Percentiles rank a stretch among this genome's conserved stretches.
Conservation (phyloP, 23 tunicate genomes). For the Halocynthia aurantium region DNA sequence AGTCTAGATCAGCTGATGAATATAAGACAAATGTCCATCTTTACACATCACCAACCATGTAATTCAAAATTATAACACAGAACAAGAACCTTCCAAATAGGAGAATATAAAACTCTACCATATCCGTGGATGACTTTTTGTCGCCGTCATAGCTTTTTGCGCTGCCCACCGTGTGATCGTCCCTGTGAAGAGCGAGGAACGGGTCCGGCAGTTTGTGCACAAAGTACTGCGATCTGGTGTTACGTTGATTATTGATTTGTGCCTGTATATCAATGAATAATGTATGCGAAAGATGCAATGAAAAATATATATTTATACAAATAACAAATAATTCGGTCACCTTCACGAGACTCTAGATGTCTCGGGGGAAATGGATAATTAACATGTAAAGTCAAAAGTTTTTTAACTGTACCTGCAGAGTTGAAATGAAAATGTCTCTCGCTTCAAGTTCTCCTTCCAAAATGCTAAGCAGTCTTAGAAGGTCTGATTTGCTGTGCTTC, state of each 20-base stretch:
- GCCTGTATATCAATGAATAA: slow-evolving; percentile 32
- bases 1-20: background rate
- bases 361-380: too few species aligned
- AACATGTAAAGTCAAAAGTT: background rate
- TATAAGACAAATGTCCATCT: background rate
- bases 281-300: background rate
- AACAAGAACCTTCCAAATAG: background rate
- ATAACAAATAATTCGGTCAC: background rate
- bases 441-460: slow-evolving; percentile 90
- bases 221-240: slow-evolving; percentile 41
- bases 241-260: slow-evolving; percentile 20
- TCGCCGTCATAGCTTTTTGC: slow-evolving; percentile 21
- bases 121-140: background rate
- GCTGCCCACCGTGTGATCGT: slow-evolving; percentile 27
- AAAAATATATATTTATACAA: background rate
- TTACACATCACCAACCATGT: background rate
- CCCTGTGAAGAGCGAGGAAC: slow-evolving; percentile 62
- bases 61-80: background rate
- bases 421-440: slow-evolving; percentile 58
- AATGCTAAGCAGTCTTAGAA: slow-evolving; percentile 70
- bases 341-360: too few species aligned
- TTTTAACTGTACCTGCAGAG: slow-evolving; percentile 46
- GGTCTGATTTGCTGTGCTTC: slow-evolving; percentile 58
- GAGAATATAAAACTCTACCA: background rate
- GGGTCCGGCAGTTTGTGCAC: slow-evolving; percentile 65